These are phyloP conservation scores for Cactoblastis cactorum DNA, from an alignment of 2,888 invertebrate genomes.

Conservation along the genomic window DNA sequence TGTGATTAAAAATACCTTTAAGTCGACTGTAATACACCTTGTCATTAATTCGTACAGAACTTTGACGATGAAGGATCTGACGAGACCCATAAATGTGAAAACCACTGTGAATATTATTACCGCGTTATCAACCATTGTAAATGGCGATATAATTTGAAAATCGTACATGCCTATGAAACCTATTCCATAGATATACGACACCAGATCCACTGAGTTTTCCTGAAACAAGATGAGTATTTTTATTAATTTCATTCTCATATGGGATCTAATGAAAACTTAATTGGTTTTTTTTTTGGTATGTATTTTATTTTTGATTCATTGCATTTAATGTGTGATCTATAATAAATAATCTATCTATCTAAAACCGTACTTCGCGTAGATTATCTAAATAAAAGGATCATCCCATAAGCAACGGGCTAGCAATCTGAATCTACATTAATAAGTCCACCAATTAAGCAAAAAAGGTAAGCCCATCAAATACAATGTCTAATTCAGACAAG, in stretches of 20 bases:
- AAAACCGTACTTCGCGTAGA: too few relatives aligned
- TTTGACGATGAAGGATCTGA: constrained; percentile 47
- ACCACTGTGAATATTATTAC: constrained; percentile 45
- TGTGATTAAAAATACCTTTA: neutral
- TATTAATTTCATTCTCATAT: too few relatives aligned
- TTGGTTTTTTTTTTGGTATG: too few relatives aligned
- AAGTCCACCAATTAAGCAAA: too few relatives aligned
- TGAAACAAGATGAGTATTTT: constrained; percentile 36
- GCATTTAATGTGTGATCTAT: too few relatives aligned
- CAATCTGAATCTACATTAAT: too few relatives aligned
- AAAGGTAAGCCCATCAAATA: too few relatives aligned
- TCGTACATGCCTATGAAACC: constrained; percentile 57
- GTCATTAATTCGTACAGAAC: constrained; percentile 37
- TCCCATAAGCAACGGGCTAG: too few relatives aligned
- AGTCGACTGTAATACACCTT: constrained; percentile 37
- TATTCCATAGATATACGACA: constrained; percentile 45
- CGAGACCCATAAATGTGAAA: constrained; percentile 39
- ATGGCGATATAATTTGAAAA: constrained; percentile 48
- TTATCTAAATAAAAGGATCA: too few relatives aligned
- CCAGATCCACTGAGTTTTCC: constrained; percentile 34
- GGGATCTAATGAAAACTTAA: too few relatives aligned
- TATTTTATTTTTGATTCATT: neutral
- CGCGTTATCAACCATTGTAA: constrained; percentile 55
- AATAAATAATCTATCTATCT: too few relatives aligned
- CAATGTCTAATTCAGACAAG: too few relatives aligned